Evolutionary conservation across 64 coral and sea anemone genomes (phyloP), one percentile per base, ranked within the genome.

Genomic region (Pachyseris speciosa): DNA sequence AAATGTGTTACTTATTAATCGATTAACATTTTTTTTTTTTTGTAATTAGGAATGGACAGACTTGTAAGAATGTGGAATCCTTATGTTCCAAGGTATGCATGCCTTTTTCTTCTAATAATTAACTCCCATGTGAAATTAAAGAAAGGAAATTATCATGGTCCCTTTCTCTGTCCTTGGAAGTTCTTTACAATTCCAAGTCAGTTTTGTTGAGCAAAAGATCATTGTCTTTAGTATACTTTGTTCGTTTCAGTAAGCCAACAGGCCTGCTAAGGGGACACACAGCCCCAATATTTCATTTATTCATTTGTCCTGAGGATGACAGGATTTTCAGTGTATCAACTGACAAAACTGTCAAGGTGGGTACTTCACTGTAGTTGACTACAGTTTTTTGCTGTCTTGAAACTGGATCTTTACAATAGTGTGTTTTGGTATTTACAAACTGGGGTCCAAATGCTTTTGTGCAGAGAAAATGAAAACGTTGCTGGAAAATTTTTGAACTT

Each of bases 261-360:
- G 96, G 96, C 37, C 88, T 98, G 57, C 81, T 98, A 2, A 83
- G 96, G 53, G 96, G 96, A 44, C 96, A 98, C 45, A 95, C 96
- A 33, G 96, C 96, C 29, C 96, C 96, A 31, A 98, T 98, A 29
- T 98, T 92, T 72, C 94, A 98, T 95, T 51, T 98, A 32, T 98
- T 95, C 65, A 89, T 98, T 90, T 88, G 75, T n/a, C 33, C 93
- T 37, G 96, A 98, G 27, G 96, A 98, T 84, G 94, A 95, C 29
- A 92, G 96, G 89, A 93, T 98, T 53, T 98, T 98, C 74, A 98
- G 93, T 84, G 83, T 98, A 32, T 95, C 96, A 4, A 98, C 90
- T 7, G 96, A 98, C 37, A 98, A 98, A 69, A 98, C 96, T n/a
- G 79, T 98, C 1, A 98, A 98, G 96, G 96, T 98, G 89, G 29